Base-by-base conservation (phyloP, 2,797 vertebrate species). In the Cichlasoma orientale region DNA sequence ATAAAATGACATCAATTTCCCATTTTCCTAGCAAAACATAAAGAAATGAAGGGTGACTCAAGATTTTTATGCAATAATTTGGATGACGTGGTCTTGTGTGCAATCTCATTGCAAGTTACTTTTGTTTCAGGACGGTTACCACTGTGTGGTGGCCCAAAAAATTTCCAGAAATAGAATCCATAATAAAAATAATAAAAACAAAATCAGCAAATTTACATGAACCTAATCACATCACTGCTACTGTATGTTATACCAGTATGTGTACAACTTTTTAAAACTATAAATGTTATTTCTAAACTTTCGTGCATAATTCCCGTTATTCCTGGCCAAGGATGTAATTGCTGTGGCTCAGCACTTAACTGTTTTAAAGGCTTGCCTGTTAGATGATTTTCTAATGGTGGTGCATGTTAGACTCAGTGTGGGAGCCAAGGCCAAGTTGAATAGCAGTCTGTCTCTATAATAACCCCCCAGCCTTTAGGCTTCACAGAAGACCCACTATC, bases 401-500 rank as follows among this genome's bases (percentile, higher is more conserved):
- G 71, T 80, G 80, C 74, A 87, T 86, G 85, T 79, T 70, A 38
- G 52, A 73, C 56, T 77, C 31, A 61, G 25, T 80, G 66, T 78
- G n/a, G 71, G 29, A 87, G 75, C 77, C 78, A 85, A 82, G 58
- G 70, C 72, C 76, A 82, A 77, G 44, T 72, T 88, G 75, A 94
- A 90, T 66, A 82, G 74, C 72, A 63, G 83, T 79, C 82, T 88
- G 82, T 92, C 74, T 73, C 33, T 80, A 3, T 75, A 75, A 74
- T 58, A 77, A 50, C 56, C 70, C 70, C 27, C 5, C n/a, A 63
- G 27, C 74, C 61, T 75, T 41, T n/a, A 33, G 74, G 78, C 63
- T 74, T 78, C 56, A 88, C 74, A 84, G 74, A 92, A 79, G 80
- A 86, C 75, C 57, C 78, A 77, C 88, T 91, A 80, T 90, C 91